A percentile compares a stretch with the other conserved stretches of the same genome.
phyloP scores from a whole-genome alignment of 2,888 invertebrate species.

The Hydriomena furcata region DNA sequence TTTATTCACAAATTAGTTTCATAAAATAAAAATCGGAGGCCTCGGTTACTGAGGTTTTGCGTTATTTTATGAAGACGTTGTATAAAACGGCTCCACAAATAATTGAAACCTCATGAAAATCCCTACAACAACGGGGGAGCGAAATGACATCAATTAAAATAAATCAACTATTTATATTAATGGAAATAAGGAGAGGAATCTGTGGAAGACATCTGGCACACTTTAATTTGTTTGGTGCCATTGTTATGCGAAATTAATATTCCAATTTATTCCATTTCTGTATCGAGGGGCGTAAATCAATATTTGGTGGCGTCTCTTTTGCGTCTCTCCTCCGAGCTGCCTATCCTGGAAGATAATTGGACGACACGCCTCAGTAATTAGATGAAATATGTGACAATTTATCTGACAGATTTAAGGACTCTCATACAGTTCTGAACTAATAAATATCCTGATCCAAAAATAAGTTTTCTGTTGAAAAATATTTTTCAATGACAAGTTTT shows the following conservation, averaged over 20 bases:
- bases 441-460: no score
- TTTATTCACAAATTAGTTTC: no score
- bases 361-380: conserved; percentile 56
- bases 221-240: conserved; percentile 80
- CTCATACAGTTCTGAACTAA: no score
- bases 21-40: no score
- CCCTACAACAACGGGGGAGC: conserved; percentile 37
- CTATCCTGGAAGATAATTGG: conserved; percentile 53
- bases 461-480: no score
- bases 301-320: conserved; percentile 69
- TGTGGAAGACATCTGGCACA: conserved; percentile 78
- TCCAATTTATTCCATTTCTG: conserved; percentile 82
- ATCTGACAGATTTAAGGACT: no score
- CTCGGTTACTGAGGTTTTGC: no score
- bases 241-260: conserved; percentile 83
- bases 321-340: conserved; percentile 47
- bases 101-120: conserved; percentile 33
- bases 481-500: no score
- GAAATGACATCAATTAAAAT: conserved; percentile 57
- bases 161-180: conserved; percentile 67
- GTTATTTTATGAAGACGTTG: no score
- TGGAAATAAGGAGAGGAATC: conserved; percentile 63
- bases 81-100: conserved; percentile 13
- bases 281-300: conserved; percentile 77
- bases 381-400: conserved; percentile 44